Evolutionary conservation across 2,888 invertebrate genomes (phyloP), one percentile per base, ranked within the genome.

Genomic region (Dynastes maya): DNA sequence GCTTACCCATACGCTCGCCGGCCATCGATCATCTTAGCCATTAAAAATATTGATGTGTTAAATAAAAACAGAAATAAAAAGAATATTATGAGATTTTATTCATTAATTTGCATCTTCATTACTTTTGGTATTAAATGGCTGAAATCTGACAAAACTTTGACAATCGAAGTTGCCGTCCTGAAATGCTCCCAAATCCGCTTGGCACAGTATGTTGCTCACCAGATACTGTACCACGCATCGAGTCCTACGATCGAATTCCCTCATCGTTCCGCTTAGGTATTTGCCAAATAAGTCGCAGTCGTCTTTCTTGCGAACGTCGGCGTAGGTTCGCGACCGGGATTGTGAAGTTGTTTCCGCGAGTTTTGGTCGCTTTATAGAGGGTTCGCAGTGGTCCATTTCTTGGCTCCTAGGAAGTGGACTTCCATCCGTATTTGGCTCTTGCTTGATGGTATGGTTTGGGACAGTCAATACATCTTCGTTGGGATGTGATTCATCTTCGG

Each of bases 111-210:
- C 6, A 16, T 55, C n/a, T 22, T 55, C 4, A 22, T 55, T 55
- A 55, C 22, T 22, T n/a, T 16, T 55, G 5, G 2, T 5, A 22
- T 16, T 55, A 16, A 22, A 16, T 22, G 55, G 1, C 2, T 16
- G n/a, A n/a, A 55, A 55, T 37, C 37, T 22, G 22, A 55, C 5
- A 1, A 55, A 9, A 55, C 55, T 55, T 16, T 71, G 55, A 11
- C n/a, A 71, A 71, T 71, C 55, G 55, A 71, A 37, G 16, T 4
- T 37, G 37, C n/a, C 58, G 8, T 32, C 71, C 9, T n/a, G 27
- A 16, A 71, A 71, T 37, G 32, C 29, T 22, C 77, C 77, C 68
- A 77, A 68, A 45, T 77, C 77, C n/a, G 77, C 77, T 51, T 77
- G 67, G 37, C 68, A 77, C 6, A 77, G 53, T 16, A 77, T 68